Conservation (phyloP, 1,140 invertebrate genomes). For the Procambarus virginalis region DNA sequence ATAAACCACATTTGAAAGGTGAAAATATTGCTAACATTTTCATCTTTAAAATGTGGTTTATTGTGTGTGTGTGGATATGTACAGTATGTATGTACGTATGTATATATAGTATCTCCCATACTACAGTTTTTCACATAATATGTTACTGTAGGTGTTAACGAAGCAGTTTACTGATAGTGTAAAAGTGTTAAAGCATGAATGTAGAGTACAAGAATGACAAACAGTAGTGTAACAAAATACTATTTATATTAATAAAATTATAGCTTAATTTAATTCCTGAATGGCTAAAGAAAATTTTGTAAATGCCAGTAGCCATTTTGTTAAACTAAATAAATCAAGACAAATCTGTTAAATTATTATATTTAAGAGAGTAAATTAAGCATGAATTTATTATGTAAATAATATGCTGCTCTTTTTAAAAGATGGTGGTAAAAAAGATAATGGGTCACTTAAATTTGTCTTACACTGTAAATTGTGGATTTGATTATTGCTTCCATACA, state of each 20-base stretch:
- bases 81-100: no score
- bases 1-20: no score
- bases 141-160: not conserved
- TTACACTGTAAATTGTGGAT: conserved; percentile 13
- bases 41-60: no score
- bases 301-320: not conserved
- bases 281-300: not conserved
- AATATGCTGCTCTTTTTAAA: not conserved
- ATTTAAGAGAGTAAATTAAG: no score
- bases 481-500: not conserved
- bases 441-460: not conserved
- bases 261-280: not conserved
- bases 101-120: conserved; percentile 8
- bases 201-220: not conserved
- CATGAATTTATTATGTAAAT: not conserved
- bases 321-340: not conserved
- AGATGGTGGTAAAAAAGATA: conserved; percentile 6
- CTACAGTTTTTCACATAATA: conserved; percentile 35
- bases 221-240: not conserved
- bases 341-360: no score
- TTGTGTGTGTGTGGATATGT: no score
- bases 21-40: no score
- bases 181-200: not conserved
- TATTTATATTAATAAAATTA: not conserved
- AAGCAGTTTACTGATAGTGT: conserved; percentile 13